A percentile compares a stretch with the other conserved stretches of the same genome.
Evolutionary conservation across 1,140 invertebrate genomes (phyloP).

Genomic region (Drosophila asahinai): DNA sequence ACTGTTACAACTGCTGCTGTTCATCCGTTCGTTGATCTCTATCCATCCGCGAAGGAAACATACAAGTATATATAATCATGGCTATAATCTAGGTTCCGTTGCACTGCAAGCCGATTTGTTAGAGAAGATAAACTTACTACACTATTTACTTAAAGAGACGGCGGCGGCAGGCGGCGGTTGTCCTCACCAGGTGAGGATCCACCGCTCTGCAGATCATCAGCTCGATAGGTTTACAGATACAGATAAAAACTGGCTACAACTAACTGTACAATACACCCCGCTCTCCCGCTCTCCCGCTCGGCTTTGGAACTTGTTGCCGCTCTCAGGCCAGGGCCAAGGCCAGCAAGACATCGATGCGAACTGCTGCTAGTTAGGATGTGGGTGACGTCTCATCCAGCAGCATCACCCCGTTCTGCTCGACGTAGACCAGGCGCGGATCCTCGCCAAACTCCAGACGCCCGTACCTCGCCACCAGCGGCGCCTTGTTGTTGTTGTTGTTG

Average conservation of each 20-base stretch:
- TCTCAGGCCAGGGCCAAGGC: conserved; percentile 31
- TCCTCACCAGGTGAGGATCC: conserved; percentile 20
- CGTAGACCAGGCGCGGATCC: conserved; percentile 77
- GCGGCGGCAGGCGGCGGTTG: conserved; percentile 1
- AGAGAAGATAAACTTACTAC: conserved; percentile 37
- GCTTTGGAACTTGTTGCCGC: not conserved
- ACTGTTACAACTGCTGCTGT: conserved; percentile 16
- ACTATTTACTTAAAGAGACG: conserved; percentile 34
- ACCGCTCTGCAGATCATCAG: not conserved
- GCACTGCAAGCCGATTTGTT: conserved; percentile 49
- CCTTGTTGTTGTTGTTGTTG: conserved; percentile 50
- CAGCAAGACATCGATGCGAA: conserved; percentile 34
- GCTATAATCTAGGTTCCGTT: conserved; percentile 43
- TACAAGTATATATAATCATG: conserved; percentile 9
- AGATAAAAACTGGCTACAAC: conserved; percentile 61
- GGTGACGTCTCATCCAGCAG: conserved; percentile 65
- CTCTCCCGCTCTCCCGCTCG: not conserved
- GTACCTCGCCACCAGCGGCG: conserved; percentile 70
- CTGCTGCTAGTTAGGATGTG: conserved; percentile 70
- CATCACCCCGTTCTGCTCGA: conserved; percentile 66
- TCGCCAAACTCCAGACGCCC: conserved; percentile 74
- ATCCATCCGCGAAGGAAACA: conserved; percentile 23
- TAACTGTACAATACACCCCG: conserved; percentile 65
- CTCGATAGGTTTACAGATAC: conserved; percentile 31
- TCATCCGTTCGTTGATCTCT: conserved; percentile 3